Percentiles rank a stretch among this genome's conserved stretches.
Conservation (phyloP, 1,140 invertebrate genomes). For the Melanaphis sacchari region DNA sequence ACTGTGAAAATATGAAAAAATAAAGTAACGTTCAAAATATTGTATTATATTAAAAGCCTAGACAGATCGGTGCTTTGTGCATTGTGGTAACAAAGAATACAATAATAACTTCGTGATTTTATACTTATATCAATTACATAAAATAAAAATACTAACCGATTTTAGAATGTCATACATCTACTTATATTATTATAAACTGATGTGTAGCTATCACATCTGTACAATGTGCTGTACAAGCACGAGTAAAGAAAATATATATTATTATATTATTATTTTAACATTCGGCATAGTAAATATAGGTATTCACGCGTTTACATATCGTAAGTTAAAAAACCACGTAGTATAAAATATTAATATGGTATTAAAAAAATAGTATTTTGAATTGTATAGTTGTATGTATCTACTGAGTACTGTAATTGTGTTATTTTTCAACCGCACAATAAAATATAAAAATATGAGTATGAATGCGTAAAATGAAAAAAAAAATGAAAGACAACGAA, state of each 20-base stretch:
- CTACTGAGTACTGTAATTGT: not conserved
- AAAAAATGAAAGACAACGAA: not conserved
- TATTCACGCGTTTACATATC: not conserved
- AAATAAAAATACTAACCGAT: not conserved
- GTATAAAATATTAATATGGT: not conserved
- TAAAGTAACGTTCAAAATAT: not conserved
- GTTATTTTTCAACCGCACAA: not conserved
- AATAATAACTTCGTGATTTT: not conserved
- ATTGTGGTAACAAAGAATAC: not conserved
- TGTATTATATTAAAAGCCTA: not conserved
- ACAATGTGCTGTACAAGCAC: too few species aligned
- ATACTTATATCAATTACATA: not conserved
- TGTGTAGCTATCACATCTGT: too few species aligned
- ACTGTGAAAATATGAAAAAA: not conserved
- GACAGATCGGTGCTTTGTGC: not conserved
- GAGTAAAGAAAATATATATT: not conserved
- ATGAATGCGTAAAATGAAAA: not conserved
- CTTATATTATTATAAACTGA: not conserved
- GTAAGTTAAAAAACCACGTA: not conserved
- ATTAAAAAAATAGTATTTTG: not conserved
- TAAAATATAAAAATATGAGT: not conserved
- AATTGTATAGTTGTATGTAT: not conserved
- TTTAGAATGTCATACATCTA: not conserved
- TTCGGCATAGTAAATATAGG: not conserved
- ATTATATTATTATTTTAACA: not conserved